Percentiles rank a stretch among this genome's conserved stretches.
phyloP scores from a whole-genome alignment of 1,140 invertebrate species.

The Ladona fulva region DNA sequence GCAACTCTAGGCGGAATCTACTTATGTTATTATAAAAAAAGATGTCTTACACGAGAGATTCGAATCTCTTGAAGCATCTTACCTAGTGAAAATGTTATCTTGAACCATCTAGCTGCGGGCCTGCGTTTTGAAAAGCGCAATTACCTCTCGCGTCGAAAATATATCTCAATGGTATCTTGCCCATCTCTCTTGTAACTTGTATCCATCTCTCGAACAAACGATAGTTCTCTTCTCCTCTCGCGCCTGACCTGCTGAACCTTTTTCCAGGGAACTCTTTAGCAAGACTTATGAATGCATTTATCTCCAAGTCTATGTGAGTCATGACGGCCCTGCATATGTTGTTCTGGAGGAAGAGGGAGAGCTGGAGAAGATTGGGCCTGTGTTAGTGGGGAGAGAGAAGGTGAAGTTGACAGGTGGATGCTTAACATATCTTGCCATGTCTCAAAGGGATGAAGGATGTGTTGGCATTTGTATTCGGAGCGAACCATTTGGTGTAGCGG shows the following conservation, averaged over 20 bases:
- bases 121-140: background rate
- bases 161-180: background rate
- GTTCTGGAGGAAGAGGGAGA: background rate
- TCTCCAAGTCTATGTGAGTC: background rate
- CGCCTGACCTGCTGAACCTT: background rate
- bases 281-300: slow-evolving; percentile 7
- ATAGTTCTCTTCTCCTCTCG: background rate
- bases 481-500: background rate
- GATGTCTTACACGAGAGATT: too few relatives aligned
- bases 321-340: background rate
- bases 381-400: background rate
- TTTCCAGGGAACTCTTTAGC: background rate
- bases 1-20: too few relatives aligned
- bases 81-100: too few relatives aligned
- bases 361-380: background rate
- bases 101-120: background rate
- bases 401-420: background rate
- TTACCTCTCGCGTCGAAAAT: background rate
- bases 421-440: background rate
- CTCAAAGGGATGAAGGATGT: background rate
- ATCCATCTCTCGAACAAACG: background rate
- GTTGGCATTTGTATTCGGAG: background rate
- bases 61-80: too few relatives aligned
- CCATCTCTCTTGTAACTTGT: background rate
- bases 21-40: too few relatives aligned